Conservation (phyloP, 2,888 invertebrate genomes). For the Melikaiella ostensackeni region DNA sequence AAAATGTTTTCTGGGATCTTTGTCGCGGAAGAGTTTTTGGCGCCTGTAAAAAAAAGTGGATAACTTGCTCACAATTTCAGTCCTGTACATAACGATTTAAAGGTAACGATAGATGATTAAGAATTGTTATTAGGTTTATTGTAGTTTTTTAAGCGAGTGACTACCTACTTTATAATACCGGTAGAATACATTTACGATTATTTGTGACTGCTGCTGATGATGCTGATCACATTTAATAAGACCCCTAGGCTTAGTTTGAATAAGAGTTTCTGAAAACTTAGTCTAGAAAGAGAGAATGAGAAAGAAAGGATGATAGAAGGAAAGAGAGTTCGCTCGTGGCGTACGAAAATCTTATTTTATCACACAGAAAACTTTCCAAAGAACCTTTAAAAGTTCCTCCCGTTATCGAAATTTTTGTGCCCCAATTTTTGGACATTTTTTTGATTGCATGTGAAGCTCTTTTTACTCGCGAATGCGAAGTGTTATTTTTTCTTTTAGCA, state of each 20-base stretch:
- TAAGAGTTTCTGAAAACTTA: conserved; percentile 4
- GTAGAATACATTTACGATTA: conserved; percentile 20
- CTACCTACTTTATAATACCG: conserved; percentile 47
- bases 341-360: conserved; percentile 15
- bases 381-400: conserved; percentile 39
- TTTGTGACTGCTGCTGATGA: conserved; percentile 34
- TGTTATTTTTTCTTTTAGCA: neutral
- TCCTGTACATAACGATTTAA: conserved; percentile 38
- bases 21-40: conserved; percentile 24
- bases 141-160: conserved; percentile 55
- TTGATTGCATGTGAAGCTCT: neutral
- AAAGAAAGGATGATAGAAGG: conserved; percentile 6
- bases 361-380: conserved; percentile 34
- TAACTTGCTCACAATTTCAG: conserved; percentile 39
- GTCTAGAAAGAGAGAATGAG: conserved; percentile 4
- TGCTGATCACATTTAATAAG: conserved; percentile 15
- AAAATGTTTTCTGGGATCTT: conserved; percentile 17
- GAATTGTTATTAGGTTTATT: conserved; percentile 44
- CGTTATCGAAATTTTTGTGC: neutral
- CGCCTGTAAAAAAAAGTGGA: conserved; percentile 39
- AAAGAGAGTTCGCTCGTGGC: conserved; percentile 26
- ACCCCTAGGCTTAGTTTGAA: conserved; percentile 3
- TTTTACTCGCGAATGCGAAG: neutral
- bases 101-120: conserved; percentile 45
- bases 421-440: neutral